Evolutionary conservation across 1,140 invertebrate species (phyloP), one percentile per base, ranked within the genome.

Genomic region (Heliothis virescens): DNA sequence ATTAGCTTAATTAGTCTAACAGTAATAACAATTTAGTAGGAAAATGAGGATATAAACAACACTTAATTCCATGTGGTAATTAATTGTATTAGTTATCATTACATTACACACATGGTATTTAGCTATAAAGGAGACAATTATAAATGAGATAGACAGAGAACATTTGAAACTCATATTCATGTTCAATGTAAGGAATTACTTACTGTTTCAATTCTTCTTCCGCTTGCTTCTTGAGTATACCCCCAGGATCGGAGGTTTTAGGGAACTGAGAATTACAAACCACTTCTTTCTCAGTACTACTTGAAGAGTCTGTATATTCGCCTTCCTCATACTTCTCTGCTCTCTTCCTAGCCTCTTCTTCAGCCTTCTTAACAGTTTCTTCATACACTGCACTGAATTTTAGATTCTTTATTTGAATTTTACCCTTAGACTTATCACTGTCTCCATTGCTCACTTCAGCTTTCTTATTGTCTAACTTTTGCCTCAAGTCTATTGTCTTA

Each of bases 361-460:
- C 96, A 53, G 96, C 96, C 87, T 96, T 95, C 86, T 96, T 96
- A 0, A 97, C 95, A 21, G 96, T 96, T 81, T 96, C 96, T 85
- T 96, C 96, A 90, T 96, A 97, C 21, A 97, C 96, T 53, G 95
- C 86, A 92, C 96, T 97, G 67, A 96, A 96, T 84, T 96, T 97
- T 18, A 97, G 93, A 88, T 96, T 96, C 86, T 96, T 96, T 82
- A 97, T 96, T 82, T 96, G 92, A 86, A 95, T 95, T 90, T 95
- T 95, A 79, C 89, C 92, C 85, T 95, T 95, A 34, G 85, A 80
- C 83, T 95, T 95, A 60, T 95, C 94, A 85, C 76, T 89, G 53
- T 92, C 91, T 15, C 81, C 29, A 55, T 79, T 34, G 0, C 48
- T 13, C 73, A 85, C 80, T 41, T 87, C 84, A 47, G 16, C 63